A percentile compares a stretch with the other conserved stretches of the same genome.
Evolutionary conservation across 2,113 vertebrate genomes (phyloP).

Genomic region (Gallinago undulata): DNA sequence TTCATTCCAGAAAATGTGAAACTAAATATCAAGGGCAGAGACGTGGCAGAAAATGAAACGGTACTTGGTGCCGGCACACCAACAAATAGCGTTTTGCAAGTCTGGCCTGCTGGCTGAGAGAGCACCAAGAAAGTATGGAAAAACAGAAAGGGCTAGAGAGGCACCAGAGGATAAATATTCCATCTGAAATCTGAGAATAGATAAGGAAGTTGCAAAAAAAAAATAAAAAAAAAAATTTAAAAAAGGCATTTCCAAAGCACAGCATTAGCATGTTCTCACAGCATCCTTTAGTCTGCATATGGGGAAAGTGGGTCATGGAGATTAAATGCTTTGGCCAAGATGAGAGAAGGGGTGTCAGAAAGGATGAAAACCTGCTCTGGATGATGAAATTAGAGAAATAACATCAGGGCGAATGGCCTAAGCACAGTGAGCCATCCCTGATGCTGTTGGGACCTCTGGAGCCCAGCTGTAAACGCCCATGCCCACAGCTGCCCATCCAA

Average conservation of each 20-base stretch:
- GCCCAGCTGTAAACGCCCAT: neutral
- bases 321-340: conserved; percentile 22
- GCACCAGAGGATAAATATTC: neutral
- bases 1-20: neutral
- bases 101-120: neutral
- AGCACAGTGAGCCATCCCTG: neutral
- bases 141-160: neutral
- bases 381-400: neutral
- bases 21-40: neutral
- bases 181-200: neutral
- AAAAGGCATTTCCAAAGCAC: neutral
- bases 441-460: neutral
- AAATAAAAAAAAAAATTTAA: neutral
- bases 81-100: neutral
- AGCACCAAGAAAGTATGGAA: neutral
- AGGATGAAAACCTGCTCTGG: neutral
- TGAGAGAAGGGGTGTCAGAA: neutral
- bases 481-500: neutral
- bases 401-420: neutral
- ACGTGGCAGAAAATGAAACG: neutral
- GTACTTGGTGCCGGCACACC: neutral
- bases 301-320: conserved; percentile 7
- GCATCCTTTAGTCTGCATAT: neutral
- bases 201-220: neutral
- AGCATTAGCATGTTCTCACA: neutral